phyloP scores from a whole-genome alignment of 2,113 vertebrate species.

The Hemiscyllium ocellatum region DNA sequence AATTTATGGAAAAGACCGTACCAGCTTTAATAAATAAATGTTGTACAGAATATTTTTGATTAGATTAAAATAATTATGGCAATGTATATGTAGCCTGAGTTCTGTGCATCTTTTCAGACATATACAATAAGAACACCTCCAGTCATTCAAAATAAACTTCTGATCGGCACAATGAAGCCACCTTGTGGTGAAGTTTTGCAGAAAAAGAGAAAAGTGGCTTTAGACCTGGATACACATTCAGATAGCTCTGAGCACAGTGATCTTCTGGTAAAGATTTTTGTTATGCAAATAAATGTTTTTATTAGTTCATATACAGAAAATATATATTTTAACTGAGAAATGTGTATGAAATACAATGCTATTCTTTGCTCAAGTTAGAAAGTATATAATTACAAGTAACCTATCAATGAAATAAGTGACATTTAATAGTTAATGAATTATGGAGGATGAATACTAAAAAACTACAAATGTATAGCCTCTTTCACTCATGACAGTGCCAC shows the following conservation, averaged over 20 bases:
- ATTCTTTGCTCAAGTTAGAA: not conserved
- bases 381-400: not conserved
- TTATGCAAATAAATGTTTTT: not conserved
- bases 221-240: constrained; percentile 72
- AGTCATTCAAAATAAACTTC: constrained; percentile 45
- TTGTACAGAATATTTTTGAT: not conserved
- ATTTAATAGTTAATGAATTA: not conserved
- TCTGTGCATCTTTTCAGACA: constrained; percentile 53
- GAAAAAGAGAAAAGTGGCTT: constrained; percentile 60
- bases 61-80: not conserved
- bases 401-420: not conserved
- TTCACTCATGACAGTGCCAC: not conserved
- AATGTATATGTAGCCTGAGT: not conserved
- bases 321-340: constrained; percentile 1
- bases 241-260: constrained; percentile 79
- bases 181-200: constrained; percentile 45
- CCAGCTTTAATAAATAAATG: not conserved
- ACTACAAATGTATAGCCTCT: not conserved
- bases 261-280: constrained; percentile 65
- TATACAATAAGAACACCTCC: constrained; percentile 77
- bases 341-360: not conserved
- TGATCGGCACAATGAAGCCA: constrained; percentile 46
- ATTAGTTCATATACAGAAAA: not conserved
- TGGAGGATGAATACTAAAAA: not conserved
- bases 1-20: not conserved